Evolutionary conservation across 2,888 invertebrate species (phyloP).

Genomic region (Azorinus chamasolen): DNA sequence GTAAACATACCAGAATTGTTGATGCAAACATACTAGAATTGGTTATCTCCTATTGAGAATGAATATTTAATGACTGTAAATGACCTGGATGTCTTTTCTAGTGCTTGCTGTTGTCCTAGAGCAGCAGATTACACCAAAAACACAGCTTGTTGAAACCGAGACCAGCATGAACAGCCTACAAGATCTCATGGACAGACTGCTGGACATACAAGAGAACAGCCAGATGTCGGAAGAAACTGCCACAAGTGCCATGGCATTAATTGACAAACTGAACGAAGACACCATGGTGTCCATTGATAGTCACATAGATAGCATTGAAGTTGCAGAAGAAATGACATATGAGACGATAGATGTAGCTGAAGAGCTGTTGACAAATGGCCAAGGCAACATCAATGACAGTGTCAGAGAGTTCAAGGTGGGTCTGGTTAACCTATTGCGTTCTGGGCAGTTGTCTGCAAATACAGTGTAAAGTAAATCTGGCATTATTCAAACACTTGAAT

Average conservation of each 20-base stretch:
- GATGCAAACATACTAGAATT: no score
- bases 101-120: constrained; percentile 86
- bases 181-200: constrained; percentile 80
- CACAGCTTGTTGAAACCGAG: constrained; percentile 42
- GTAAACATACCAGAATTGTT: no score
- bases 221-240: constrained; percentile 67
- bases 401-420: constrained; percentile 36
- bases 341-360: constrained; percentile 35
- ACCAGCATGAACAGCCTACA: constrained; percentile 78
- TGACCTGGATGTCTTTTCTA: no score
- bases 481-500: no score
- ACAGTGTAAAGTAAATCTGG: no score
- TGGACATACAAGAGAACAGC: constrained; percentile 79
- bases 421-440: no score
- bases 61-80: no score
- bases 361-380: constrained; percentile 27
- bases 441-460: no score
- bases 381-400: constrained; percentile 31
- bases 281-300: constrained; percentile 78
- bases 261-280: constrained; percentile 64
- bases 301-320: constrained; percentile 66
- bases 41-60: no score
- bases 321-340: constrained; percentile 54
- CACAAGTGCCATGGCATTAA: constrained; percentile 68
- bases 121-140: constrained; percentile 87